These are phyloP conservation scores for Arvicanthis niloticus DNA, from an alignment of 2,113 vertebrate species.

Conservation along the genomic window DNA sequence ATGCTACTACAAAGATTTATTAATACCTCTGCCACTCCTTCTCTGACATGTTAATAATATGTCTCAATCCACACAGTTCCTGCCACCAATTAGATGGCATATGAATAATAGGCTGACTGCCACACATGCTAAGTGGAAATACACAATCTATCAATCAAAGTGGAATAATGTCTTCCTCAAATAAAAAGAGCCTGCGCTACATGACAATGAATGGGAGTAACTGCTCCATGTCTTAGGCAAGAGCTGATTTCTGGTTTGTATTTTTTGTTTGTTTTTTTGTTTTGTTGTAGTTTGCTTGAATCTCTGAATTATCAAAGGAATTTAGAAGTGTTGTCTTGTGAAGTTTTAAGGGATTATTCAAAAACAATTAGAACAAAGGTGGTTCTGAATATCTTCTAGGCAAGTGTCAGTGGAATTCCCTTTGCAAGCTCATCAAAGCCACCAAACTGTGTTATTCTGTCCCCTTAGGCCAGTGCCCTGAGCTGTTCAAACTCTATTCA, in stretches of 20 bases:
- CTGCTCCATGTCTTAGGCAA: neutral
- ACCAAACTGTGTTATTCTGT: neutral
- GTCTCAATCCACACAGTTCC: slow-evolving; percentile 9
- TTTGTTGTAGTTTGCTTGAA: neutral
- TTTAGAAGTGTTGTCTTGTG: slow-evolving; percentile 7
- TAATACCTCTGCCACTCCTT: slow-evolving; percentile 13
- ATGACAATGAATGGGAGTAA: slow-evolving; percentile 43
- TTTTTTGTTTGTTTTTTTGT: neutral
- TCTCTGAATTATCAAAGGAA: slow-evolving; percentile 11
- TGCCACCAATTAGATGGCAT: slow-evolving; percentile 26
- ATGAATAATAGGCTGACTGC: slow-evolving; percentile 38
- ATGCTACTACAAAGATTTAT: slow-evolving; percentile 1
- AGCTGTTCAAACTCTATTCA: neutral
- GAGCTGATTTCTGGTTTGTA: neutral
- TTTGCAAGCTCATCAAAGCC: neutral
- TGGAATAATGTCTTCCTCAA: slow-evolving; percentile 25
- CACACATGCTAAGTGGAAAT: slow-evolving; percentile 53
- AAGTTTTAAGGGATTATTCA: neutral
- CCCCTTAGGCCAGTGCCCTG: neutral
- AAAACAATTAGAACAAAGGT: neutral
- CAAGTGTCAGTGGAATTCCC: neutral
- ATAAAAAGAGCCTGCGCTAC: slow-evolving; percentile 13
- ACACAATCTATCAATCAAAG: slow-evolving; percentile 25
- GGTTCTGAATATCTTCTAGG: neutral
- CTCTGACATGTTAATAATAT: slow-evolving; percentile 25